Base-by-base conservation (phyloP, 2,888 invertebrate species). In the Empis livida region DNA sequence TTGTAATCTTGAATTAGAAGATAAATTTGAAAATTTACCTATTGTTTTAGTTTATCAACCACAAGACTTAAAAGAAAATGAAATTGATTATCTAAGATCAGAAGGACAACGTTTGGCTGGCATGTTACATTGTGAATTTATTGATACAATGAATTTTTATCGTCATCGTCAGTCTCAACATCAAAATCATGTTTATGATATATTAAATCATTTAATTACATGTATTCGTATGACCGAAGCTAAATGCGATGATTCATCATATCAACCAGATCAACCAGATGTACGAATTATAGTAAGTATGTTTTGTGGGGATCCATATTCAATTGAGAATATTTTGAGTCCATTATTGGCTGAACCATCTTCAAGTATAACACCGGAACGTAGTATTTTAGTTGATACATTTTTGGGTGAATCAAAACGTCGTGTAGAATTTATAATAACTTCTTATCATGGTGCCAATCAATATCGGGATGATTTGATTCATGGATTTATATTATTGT, bases 221-320 rank as follows among this genome's bases (percentile, higher is more conserved):
- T 67, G 68, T 17, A 58, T 70, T 30, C 62, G 66, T 47, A 56
- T 68, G 40, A 59, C 66, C 43, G 68, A 69, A 55, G 64, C 65
- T 54, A 70, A 70, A 49, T 61, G 62, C 50, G 62, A 64, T 46
- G 68, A 68, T 49, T 59, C 64, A 50, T 59, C 64, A 50, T 68
- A 65, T 61, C 61, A 65, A 48, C 61, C 65, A 40, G 67, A 63
- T 59, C 61, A 71, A 62, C 53, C 70, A 14, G 70, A 70, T 54
- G 53, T 70, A 14, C 83, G 92, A 59, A 88, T 93, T 67, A 87
- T 88, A 66, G 87, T 96, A 78, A 94, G 93, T 68, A 85, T 94
- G 82, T 92, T 94, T 70, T 96, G 96, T 70, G 94, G 93, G 45
- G 95, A 96, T 69, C 89, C 91, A 2, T 94, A 84, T 64, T 85